Base-by-base conservation (phyloP, 2,113 vertebrate species). In the Anarrhichthys ocellatus region DNA sequence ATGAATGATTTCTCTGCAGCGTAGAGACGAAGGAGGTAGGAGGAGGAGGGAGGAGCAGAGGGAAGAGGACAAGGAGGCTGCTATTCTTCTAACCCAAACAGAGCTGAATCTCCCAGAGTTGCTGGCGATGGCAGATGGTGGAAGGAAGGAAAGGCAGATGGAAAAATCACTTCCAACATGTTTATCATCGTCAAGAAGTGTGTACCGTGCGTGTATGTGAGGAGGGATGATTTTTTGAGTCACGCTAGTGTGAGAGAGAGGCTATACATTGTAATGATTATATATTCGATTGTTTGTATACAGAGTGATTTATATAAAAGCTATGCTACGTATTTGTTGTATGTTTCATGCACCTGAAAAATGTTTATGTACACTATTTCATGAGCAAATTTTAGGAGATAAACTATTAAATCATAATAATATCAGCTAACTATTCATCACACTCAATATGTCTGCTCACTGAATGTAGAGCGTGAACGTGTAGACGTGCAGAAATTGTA, bases 101-200 rank as follows among this genome's bases (percentile, higher is more conserved):
- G 76, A 79, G 80, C 56, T 15, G 75, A 62, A 36, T 67, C 78
- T 62, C 52, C 82, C 27, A 48, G 82, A 80, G 83, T 87, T 86
- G 82, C 83, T 85, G 88, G 73, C 42, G 73, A 75, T 65, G 76
- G 88, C 91, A 91, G 91, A 93, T 88, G 89, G 91, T 73, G 81
- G 80, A 76, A 34, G 81, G 91, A 90, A 89, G 74, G 81, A 90
- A 88, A 90, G 88, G 83, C 90, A 90, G 92, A 93, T 89, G 92
- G 89, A 90, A 91, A 93, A 88, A 89, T 87, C 83, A 72, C 75
- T 82, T 85, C 88, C 88, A 91, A 84, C 87, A 82, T 84, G 88
- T 91, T 92, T 83, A 84, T 91, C 88, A 87, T 86, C 78, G 27
- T 92, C 87, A 88, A 56, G 76, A 78, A 63, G 71, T 24, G 58